Evolutionary conservation across 1,140 invertebrate species (phyloP).

Genomic region (Meloidogyne hapla): DNA sequence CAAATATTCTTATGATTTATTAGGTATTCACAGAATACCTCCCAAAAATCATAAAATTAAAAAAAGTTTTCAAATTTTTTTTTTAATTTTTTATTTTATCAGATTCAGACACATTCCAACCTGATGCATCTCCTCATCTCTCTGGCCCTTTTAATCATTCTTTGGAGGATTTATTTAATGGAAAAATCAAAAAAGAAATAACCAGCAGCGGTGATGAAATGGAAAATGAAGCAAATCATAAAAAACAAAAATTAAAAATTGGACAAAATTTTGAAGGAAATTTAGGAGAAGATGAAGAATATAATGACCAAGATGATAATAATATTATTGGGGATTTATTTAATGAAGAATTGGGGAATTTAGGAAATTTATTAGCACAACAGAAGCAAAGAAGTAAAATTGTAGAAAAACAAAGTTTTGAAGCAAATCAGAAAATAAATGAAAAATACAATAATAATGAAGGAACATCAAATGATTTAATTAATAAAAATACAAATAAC

Average conservation of each 20-base stretch:
- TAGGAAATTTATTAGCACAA: too few relatives aligned
- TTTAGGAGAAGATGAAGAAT: background rate
- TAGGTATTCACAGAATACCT: too few relatives aligned
- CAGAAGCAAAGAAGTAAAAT: too few relatives aligned
- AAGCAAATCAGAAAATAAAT: too few relatives aligned
- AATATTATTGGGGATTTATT: background rate
- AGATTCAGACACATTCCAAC: background rate
- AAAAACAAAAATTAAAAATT: background rate
- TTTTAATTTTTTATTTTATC: background rate
- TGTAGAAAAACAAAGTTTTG: too few relatives aligned
- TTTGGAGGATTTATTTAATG: background rate
- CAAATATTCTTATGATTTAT: too few relatives aligned
- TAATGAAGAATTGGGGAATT: background rate
- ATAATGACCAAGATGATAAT: background rate
- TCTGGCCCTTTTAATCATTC: background rate
- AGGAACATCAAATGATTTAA: background rate
- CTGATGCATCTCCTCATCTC: background rate
- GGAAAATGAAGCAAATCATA: background rate
- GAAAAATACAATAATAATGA: background rate
- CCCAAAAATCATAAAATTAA: too few relatives aligned
- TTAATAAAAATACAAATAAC: background rate
- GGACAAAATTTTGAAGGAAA: background rate
- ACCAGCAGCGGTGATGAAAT: background rate
- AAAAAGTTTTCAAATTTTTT: too few relatives aligned
- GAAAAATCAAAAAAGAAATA: conserved; percentile 8